These are phyloP conservation scores for Ypsolopha scabrella DNA, from an alignment of 2,888 invertebrate genomes.

Conservation along the genomic window DNA sequence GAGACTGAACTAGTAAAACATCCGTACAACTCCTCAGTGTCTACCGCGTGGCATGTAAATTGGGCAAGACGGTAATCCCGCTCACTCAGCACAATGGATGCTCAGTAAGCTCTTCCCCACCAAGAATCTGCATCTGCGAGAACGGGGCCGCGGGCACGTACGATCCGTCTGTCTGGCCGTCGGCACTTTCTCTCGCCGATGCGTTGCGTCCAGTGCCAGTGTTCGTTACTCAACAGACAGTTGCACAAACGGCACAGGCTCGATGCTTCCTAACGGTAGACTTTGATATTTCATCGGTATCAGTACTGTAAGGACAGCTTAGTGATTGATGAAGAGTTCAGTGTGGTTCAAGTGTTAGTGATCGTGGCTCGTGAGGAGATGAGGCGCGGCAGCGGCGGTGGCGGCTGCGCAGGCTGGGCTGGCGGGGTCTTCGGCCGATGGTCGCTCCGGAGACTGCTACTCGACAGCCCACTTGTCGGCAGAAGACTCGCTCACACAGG, in stretches of 20 bases:
- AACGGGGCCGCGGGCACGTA: constrained; percentile 25
- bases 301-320: constrained; percentile 17
- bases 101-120: constrained; percentile 2
- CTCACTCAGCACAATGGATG: constrained; percentile 3
- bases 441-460: constrained; percentile 76
- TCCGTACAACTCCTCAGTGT: not conserved
- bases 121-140: constrained; percentile 36
- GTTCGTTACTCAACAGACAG: constrained; percentile 47
- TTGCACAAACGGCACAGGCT: constrained; percentile 22
- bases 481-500: constrained; percentile 71
- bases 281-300: constrained; percentile 22
- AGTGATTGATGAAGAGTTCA: constrained; percentile 22
- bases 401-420: constrained; percentile 58
- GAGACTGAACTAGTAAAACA: not conserved
- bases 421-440: constrained; percentile 66
- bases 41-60: not conserved
- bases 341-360: constrained; percentile 17
- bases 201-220: constrained; percentile 28
- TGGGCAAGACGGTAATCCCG: not conserved
- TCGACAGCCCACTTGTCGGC: constrained; percentile 78
- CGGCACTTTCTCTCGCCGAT: constrained; percentile 60
- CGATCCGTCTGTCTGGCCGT: constrained; percentile 28
- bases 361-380: constrained; percentile 54
- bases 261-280: constrained; percentile 39
- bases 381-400: constrained; percentile 47